Evolutionary conservation across 1,140 invertebrate species (phyloP).

Genomic region (Diplogasteroides magnus): DNA sequence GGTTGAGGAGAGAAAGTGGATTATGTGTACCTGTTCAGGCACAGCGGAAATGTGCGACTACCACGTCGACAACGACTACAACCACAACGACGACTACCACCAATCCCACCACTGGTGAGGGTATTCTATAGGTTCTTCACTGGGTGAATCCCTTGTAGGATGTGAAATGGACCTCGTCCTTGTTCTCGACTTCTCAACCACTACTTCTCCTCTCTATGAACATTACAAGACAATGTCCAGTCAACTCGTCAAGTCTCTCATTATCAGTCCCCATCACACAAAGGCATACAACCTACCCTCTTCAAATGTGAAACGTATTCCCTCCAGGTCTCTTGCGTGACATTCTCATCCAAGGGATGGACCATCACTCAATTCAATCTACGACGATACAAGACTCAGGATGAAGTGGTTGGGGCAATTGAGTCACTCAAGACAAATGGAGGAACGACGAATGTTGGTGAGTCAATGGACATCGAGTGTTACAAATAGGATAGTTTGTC

Average conservation of each 20-base stretch:
- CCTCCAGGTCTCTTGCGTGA: constrained; percentile 42
- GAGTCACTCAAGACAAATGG: constrained; percentile 40
- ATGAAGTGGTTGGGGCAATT: constrained; percentile 44
- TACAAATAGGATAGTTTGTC: background rate
- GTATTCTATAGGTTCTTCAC: background rate
- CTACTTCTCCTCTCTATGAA: constrained; percentile 45
- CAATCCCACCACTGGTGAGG: constrained; percentile 37
- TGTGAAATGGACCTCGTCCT: constrained; percentile 49
- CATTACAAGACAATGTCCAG: constrained; percentile 39
- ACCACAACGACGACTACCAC: constrained; percentile 40
- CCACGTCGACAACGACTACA: constrained; percentile 49
- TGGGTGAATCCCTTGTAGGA: constrained; percentile 19
- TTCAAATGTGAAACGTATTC: too few relatives aligned
- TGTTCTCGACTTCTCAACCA: constrained; percentile 52
- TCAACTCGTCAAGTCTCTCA: constrained; percentile 38
- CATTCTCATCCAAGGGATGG: constrained; percentile 44
- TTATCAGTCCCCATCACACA: constrained; percentile 47
- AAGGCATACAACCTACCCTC: too few relatives aligned
- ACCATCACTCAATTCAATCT: constrained; percentile 47
- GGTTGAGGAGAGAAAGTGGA: background rate
- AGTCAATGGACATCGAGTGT: background rate
- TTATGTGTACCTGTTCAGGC: background rate
- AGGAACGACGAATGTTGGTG: constrained; percentile 50
- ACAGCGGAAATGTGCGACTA: constrained; percentile 46
- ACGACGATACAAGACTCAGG: constrained; percentile 43